Conservation (phyloP, 1,140 invertebrate genomes). For the Camponotus pennsylvanicus region DNA sequence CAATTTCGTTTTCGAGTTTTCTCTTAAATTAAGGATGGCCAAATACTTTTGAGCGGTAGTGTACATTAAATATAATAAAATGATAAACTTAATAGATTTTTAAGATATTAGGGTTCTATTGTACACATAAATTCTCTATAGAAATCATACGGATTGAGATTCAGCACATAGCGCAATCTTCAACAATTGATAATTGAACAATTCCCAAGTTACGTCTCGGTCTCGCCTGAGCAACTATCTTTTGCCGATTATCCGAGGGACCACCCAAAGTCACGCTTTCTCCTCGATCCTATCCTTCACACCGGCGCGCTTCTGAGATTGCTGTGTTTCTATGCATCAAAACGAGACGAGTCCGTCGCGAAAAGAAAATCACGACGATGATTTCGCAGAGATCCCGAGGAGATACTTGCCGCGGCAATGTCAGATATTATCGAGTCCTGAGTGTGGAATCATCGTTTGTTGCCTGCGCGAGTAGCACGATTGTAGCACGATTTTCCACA, state of each 20-base stretch:
- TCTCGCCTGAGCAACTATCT: conserved; percentile 40
- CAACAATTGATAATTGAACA: conserved; percentile 5
- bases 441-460: conserved; percentile 20
- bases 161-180: neutral
- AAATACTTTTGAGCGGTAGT: too few species aligned
- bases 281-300: conserved; percentile 34
- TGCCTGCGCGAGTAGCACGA: neutral
- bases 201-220: neutral
- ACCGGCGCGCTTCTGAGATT: conserved; percentile 63
- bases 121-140: neutral
- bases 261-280: conserved; percentile 51
- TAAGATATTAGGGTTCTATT: neutral
- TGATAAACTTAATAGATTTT: neutral
- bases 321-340: conserved; percentile 43
- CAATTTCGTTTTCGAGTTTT: too few species aligned
- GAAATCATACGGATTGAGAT: conserved; percentile 30
- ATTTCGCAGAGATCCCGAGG: conserved; percentile 41
- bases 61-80: neutral
- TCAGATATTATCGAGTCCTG: conserved; percentile 48
- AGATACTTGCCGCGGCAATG: conserved; percentile 29
- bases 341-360: neutral
- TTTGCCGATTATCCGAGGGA: conserved; percentile 44
- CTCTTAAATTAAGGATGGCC: too few species aligned
- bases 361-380: conserved; percentile 31
- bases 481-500: conserved; percentile 11